Evolutionary conservation across 2,113 vertebrate species (phyloP).

Genomic region (Scartelaos histophorus): DNA sequence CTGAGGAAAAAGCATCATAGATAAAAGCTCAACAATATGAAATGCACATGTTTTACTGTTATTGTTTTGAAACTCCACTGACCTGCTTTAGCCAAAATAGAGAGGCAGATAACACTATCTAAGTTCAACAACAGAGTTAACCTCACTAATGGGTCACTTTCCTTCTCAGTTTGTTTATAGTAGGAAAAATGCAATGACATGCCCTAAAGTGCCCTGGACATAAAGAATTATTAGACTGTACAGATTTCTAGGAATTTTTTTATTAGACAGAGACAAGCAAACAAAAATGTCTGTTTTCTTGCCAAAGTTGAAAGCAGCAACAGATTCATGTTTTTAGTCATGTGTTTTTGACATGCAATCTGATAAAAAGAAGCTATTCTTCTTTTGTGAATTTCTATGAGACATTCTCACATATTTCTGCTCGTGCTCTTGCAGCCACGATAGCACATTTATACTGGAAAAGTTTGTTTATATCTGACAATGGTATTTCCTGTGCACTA

Average conservation of each 20-base stretch:
- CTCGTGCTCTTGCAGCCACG: neutral
- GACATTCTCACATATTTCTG: neutral
- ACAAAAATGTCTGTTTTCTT: no score
- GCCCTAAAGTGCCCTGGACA: neutral
- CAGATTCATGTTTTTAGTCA: neutral
- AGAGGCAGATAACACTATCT: conserved; percentile 49
- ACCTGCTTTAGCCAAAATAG: conserved; percentile 38
- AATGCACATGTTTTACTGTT: neutral
- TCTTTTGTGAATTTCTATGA: neutral
- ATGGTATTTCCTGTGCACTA: conserved; percentile 59
- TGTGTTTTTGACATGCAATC: neutral
- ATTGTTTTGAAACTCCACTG: conserved; percentile 16
- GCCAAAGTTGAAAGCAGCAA: neutral
- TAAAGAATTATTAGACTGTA: neutral
- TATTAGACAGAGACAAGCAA: no score
- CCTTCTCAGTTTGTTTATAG: conserved; percentile 23
- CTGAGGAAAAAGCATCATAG: conserved; percentile 59
- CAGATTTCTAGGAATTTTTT: no score
- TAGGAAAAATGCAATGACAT: conserved; percentile 12
- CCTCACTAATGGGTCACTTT: conserved; percentile 26
- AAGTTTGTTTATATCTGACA: conserved; percentile 58
- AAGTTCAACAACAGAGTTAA: conserved; percentile 51
- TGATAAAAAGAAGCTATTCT: neutral
- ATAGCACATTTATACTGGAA: conserved; percentile 31
- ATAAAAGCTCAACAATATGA: neutral